A percentile compares a stretch with the other conserved stretches of the same genome.
Conservation (phyloP, 2,797 vertebrate species). For the Geotrypetes seraphini region DNA sequence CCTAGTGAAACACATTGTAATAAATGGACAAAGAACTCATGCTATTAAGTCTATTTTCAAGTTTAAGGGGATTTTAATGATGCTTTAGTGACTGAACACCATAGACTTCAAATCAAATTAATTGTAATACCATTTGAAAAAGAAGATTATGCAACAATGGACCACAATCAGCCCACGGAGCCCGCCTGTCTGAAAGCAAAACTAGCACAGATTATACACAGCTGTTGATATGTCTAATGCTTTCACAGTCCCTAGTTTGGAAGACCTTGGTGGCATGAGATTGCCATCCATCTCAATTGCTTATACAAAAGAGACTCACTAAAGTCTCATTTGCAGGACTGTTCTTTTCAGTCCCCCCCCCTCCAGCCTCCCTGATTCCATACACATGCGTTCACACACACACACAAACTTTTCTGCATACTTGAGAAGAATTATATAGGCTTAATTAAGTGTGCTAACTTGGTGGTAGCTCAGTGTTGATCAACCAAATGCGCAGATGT, state of each 20-base stretch:
- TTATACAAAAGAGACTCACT: slow-evolving; percentile 60
- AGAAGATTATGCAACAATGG: slow-evolving; percentile 83
- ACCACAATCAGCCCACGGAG: slow-evolving; percentile 61
- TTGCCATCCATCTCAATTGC: slow-evolving; percentile 70
- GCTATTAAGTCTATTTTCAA: slow-evolving; percentile 60
- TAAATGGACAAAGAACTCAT: slow-evolving; percentile 56
- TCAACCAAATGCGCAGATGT: slow-evolving; percentile 77
- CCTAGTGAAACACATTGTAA: neutral
- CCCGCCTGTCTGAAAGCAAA: slow-evolving; percentile 59
- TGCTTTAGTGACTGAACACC: slow-evolving; percentile 59
- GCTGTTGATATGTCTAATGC: slow-evolving; percentile 66
- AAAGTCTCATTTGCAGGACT: slow-evolving; percentile 72
- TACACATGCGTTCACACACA: no score
- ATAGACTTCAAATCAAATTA: slow-evolving; percentile 82
- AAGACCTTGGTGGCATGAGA: slow-evolving; percentile 67
- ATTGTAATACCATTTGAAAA: slow-evolving; percentile 86
- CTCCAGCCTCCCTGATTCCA: no score
- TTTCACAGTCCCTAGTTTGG: slow-evolving; percentile 57
- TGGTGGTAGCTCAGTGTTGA: slow-evolving; percentile 70
- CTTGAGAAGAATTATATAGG: slow-evolving; percentile 69
- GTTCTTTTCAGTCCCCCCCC: slow-evolving; percentile 51
- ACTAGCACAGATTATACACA: slow-evolving; percentile 69
- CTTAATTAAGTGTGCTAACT: slow-evolving; percentile 91
- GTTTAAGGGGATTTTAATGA: slow-evolving; percentile 73
- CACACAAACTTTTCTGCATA: slow-evolving; percentile 59